Conservation (phyloP, 2,888 invertebrate genomes). For the Diarsia mendica region DNA sequence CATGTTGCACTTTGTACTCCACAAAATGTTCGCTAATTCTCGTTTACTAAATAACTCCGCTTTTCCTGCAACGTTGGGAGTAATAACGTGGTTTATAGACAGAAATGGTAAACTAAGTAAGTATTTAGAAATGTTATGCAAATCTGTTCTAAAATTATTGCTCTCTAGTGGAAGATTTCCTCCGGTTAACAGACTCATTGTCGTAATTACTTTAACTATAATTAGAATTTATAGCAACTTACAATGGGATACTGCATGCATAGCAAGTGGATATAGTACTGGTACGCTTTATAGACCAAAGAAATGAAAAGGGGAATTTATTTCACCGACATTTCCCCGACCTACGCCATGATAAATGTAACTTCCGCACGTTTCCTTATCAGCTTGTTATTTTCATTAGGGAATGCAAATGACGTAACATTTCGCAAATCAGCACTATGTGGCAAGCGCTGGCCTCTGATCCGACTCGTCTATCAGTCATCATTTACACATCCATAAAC, state of each 20-base stretch:
- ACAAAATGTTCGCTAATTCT: slow-evolving; percentile 52
- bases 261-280: slow-evolving; percentile 37
- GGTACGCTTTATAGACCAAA: slow-evolving; percentile 30
- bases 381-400: slow-evolving; percentile 55
- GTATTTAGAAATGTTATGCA: slow-evolving; percentile 54
- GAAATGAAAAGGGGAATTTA: slow-evolving; percentile 36
- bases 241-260: slow-evolving; percentile 35
- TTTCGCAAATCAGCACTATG: slow-evolving; percentile 40
- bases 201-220: slow-evolving; percentile 61
- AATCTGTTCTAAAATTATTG: slow-evolving; percentile 43
- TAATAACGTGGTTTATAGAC: slow-evolving; percentile 45
- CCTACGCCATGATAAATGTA: slow-evolving; percentile 43
- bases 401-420: slow-evolving; percentile 57
- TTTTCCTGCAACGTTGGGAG: slow-evolving; percentile 35
- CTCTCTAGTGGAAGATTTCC: slow-evolving; percentile 59
- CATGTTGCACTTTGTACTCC: slow-evolving; percentile 55
- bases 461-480: slow-evolving; percentile 57
- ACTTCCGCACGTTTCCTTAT: slow-evolving; percentile 46
- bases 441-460: slow-evolving; percentile 65
- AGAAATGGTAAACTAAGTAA: slow-evolving; percentile 35
- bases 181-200: slow-evolving; percentile 53
- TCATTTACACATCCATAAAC: slow-evolving; percentile 58
- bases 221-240: slow-evolving; percentile 60
- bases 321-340: slow-evolving; percentile 25
- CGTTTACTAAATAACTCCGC: slow-evolving; percentile 41